Evolutionary conservation across 2,888 invertebrate species (phyloP), one percentile per base, ranked within the genome.

Genomic region (Nomada fucata): DNA sequence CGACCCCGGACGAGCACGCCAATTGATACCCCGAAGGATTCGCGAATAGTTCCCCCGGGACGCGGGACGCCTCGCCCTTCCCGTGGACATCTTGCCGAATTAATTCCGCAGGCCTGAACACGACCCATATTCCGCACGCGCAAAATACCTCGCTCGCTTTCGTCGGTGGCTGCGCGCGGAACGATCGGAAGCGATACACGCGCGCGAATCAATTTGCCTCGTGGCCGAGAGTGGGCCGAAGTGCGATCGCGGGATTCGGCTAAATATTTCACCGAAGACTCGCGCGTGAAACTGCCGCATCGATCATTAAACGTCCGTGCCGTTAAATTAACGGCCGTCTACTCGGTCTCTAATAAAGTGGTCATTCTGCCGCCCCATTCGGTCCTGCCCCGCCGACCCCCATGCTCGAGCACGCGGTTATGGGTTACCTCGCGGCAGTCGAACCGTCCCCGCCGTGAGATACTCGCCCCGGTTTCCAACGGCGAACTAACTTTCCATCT

Each of bases 21-120:
- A 92, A 92, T 92, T 92, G 92, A 92, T 92, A 91, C 91, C 90
- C 86, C 89, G 83, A 88, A 90, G 91, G 89, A 90, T 85, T 85
- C 83, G 89, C 90, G 90, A 91, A 92, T 92, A 89, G 92, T 89
- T 79, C 92, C 89, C 92, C 61, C 44, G 92, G 89, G 92, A 89
- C 80, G 72, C 76, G 68, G 74, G 75, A 73, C 64, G 53, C 70
- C 73, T 77, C 72, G 68, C 80, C 82, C 74, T 71, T 67, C 55
- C 76, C 44, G 20, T 23, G 52, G 69, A 69, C 70, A 60, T 76
- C 75, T 67, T 18, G 57, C 42, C 76, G 76, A 86, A 86, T 87
- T 87, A 87, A 87, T 87, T 80, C 78, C 72, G 52, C 67, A 47
- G 10, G 53, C 26, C 72, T 65, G 52, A 83, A 52, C 61, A 63